Percentiles rank a stretch among this genome's conserved stretches.
These are phyloP conservation scores for Tetrapedia diversipes DNA, from an alignment of 2,888 invertebrate species.

Conservation along the genomic window DNA sequence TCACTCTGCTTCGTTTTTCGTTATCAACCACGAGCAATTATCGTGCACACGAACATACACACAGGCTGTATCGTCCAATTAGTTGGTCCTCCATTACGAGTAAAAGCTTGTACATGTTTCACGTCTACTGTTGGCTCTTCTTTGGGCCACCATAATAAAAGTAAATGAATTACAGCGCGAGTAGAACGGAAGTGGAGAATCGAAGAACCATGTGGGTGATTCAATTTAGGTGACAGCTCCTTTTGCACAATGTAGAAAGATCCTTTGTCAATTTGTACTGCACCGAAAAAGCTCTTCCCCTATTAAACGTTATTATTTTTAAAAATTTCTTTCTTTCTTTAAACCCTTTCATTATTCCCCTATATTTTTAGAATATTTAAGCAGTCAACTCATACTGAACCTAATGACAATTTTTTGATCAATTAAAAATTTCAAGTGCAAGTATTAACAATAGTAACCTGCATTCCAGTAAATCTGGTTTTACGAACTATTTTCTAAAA, in stretches of 20 bases:
- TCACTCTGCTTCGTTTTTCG: conserved; percentile 1
- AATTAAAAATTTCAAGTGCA: no score
- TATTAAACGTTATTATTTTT: no score
- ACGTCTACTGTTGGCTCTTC: neutral
- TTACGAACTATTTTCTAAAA: no score
- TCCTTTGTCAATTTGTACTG: conserved; percentile 54
- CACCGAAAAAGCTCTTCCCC: no score
- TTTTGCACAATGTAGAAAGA: conserved; percentile 53
- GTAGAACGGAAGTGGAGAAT: conserved; percentile 18
- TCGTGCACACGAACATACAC: neutral
- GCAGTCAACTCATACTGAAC: no score
- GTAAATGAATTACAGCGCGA: conserved; percentile 52
- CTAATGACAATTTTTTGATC: no score
- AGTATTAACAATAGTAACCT: no score
- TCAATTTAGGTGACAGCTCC: conserved; percentile 62
- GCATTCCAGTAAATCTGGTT: no score
- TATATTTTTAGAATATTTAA: no score
- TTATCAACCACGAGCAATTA: neutral
- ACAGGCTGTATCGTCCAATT: conserved; percentile 7
- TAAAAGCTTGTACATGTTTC: conserved; percentile 1
- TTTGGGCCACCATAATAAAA: conserved; percentile 44
- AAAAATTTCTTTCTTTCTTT: no score
- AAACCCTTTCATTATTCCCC: neutral
- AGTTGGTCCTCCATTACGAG: conserved; percentile 4
- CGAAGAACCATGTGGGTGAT: conserved; percentile 42